Evolutionary conservation across 2,888 invertebrate species (phyloP), one percentile per base, ranked within the genome.

Genomic region (Nomada fucata): DNA sequence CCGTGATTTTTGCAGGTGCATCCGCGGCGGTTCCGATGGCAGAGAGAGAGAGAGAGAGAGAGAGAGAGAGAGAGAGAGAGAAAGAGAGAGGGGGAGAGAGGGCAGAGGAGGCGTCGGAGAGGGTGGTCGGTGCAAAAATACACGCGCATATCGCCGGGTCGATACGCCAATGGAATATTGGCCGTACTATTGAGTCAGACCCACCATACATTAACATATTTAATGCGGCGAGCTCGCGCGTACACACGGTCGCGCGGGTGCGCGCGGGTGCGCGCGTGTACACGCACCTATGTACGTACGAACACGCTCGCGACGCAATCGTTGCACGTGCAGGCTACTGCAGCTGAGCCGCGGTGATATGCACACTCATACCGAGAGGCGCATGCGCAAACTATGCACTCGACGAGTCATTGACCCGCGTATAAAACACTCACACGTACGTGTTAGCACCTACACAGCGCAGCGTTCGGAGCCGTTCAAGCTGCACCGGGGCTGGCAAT

Each of bases 381-480:
- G 89, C 88, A 84, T 81, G 89, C 89, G 84, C 88, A 79, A 82
- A 84, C 82, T 86, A 86, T 89, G 86, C 88, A 75, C 89, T 86
- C 82, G 77, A 26, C 79, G 82, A 89, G 89, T 89, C 90, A 84
- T 90, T 90, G 90, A 90, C 90, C 89, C 85, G 79, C 85, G 86
- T 85, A 83, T 88, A 90, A 88, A 86, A 86, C 86, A 82, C 84
- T 80, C 77, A 77, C 78, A 84, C 83, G 76, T 52, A 60, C 76
- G 70, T 57, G 76, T 73, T 76, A 42, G 75, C 84, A 86, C 86
- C 80, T 83, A 87, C 81, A 85, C 76, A 47, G 29, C 42, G 18
- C 13, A 20, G 29, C 15, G 53, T 7, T 36, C 52, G 42, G 44
- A 64, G 52, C 11, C 47, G 63, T 60, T 74, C 72, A 60, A 67